Conservation (phyloP, 53 echinoderm and acorn worm genomes). For the Holothuria scabra region DNA sequence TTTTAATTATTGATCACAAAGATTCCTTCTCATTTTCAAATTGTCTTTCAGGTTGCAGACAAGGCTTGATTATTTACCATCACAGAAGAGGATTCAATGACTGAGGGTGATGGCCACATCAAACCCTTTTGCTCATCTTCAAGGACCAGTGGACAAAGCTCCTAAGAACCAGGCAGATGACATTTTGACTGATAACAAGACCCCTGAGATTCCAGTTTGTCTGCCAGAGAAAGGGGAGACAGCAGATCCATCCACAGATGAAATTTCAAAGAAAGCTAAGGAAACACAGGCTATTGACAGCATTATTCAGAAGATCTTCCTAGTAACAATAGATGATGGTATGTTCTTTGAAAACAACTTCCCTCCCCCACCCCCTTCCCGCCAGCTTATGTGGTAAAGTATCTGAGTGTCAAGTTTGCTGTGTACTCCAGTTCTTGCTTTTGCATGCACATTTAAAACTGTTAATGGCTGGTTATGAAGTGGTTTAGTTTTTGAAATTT, state of each 20-base stretch:
- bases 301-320: conserved; percentile 83
- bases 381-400: too few relatives aligned
- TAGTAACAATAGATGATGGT: conserved; percentile 89
- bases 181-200: background rate
- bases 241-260: too few relatives aligned
- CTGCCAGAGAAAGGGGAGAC: conserved; percentile 25
- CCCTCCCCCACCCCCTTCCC: too few relatives aligned
- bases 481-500: background rate
- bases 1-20: too few relatives aligned
- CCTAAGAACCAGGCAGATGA: conserved; percentile 3
- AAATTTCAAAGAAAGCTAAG: conserved; percentile 4
- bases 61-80: too few relatives aligned
- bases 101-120: conserved; percentile 14
- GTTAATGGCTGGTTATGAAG: background rate
- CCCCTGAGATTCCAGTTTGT: background rate
- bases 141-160: background rate
- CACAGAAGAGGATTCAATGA: too few relatives aligned
- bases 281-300: conserved; percentile 48
- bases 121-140: conserved; percentile 25
- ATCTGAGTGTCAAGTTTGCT: too few relatives aligned
- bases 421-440: background rate
- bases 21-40: too few relatives aligned
- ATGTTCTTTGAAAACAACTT: background rate
- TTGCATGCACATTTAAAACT: background rate
- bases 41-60: too few relatives aligned